phyloP scores from a whole-genome alignment of 1,140 invertebrate genomes.

The Brachionus koreanus region DNA sequence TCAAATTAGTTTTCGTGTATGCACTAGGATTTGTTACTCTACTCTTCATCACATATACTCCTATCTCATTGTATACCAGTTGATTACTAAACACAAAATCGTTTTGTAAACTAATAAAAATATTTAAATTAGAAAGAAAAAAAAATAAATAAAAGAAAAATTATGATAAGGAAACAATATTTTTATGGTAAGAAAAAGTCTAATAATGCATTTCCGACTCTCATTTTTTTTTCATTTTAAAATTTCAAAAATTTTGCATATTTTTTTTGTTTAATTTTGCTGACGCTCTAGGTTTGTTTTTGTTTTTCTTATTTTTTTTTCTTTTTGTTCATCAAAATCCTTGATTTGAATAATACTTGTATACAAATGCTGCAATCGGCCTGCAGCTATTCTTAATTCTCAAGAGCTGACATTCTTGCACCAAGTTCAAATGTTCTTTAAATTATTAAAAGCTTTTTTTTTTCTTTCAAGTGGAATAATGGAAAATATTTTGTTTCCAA shows the following conservation, averaged over 20 bases:
- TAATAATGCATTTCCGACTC: not conserved
- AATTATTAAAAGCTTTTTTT: not conserved
- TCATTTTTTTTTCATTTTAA: not conserved
- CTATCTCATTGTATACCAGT: not conserved
- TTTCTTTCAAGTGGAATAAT: not conserved
- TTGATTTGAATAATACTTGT: not conserved
- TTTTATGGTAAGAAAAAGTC: not conserved
- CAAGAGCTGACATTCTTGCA: not conserved
- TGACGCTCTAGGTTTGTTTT: not conserved
- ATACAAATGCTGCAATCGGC: not conserved
- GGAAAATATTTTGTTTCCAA: not conserved
- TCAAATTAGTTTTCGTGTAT: constrained; percentile 3
- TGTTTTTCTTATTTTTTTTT: not conserved
- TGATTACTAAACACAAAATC: constrained; percentile 4
- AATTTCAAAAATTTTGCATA: not conserved
- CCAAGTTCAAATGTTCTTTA: not conserved
- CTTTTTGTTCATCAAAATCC: not conserved
- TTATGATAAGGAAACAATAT: constrained; percentile 9
- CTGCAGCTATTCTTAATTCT: not conserved
- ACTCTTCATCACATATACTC: not conserved
- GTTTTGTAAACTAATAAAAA: constrained; percentile 4
- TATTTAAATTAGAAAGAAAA: not conserved
- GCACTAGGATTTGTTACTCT: not conserved
- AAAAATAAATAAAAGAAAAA: not conserved
- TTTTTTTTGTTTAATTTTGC: not conserved